Base-by-base conservation (phyloP, 2,113 vertebrate genomes). In the Donacobius atricapilla region DNA sequence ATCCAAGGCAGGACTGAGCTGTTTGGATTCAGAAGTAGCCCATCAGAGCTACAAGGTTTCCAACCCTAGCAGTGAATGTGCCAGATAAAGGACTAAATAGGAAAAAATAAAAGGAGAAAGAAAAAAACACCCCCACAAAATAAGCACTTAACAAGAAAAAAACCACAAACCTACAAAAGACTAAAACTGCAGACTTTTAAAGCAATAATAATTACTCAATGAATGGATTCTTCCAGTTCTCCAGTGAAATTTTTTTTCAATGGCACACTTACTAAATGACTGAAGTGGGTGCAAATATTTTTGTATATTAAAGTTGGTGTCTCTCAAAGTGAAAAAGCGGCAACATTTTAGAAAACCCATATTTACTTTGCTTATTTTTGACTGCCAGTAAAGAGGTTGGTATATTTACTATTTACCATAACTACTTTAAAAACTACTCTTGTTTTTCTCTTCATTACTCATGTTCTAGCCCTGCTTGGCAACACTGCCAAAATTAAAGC, bases 261-360 rank as follows among this genome's bases (percentile, higher is more conserved):
- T 81, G 61, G n/a, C 21, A 60, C 20, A 31, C 27, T 72, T 66
- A 54, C 2, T 53, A 87, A 39, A 63, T 37, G 5, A 71, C 13
- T 0, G 0, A 35, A 51, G 16, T 15, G 27, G 11, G 15, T 17
- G 9, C 20, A 72, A 48, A 53, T 53, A 57, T 9, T 88, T 23
- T 71, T 30, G 11, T 20, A 45, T 35, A 33, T 30, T 85, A 30
- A 86, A 68, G 13, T 2, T 39, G 15, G 22, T 50, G 5, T 63
- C 4, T 47, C 37, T 72, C 68, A 77, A 37, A 83, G 20, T 7
- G 6, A 64, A 15, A 75, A 86, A 83, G n/a, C 9, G 21, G 27
- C 11, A 88, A 54, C 9, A 23, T 40, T 69, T 91, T 70, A 23
- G 66, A 65, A 91, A 65, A 53, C 23, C 20, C 15, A 15, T 25